Evolutionary conservation across 2,113 vertebrate species (phyloP), one percentile per base, ranked within the genome.

Genomic region (Macquaria australasica): DNA sequence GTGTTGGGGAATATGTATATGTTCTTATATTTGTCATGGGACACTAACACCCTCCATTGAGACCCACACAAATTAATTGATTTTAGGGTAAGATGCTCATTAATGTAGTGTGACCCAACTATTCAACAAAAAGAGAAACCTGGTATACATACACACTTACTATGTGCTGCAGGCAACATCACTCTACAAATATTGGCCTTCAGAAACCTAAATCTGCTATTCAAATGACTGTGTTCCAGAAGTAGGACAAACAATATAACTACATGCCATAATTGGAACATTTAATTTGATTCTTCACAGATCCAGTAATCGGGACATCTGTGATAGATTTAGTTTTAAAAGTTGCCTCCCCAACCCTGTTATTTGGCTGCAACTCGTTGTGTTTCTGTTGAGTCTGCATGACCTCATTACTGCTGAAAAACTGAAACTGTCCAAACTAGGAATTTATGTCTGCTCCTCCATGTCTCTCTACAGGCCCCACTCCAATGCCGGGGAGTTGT

Each of bases 381-480:
- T 67, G 75, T 67, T 80, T 62, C 45, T 43, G 34, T 25, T 56
- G 72, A 76, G 45, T 73, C 10, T 80, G 77, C 39, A 43, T 76
- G 69, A 73, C 67, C 68, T 86, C 58, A 68, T 50, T 70, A 56
- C 18, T 71, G 78, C 43, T 53, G 50, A 25, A n/a, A n/a, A n/a
- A 10, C 1, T 67, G 58, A 81, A 66, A 71, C n/a, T 11, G 18
- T 60, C 23, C 45, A 41, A 43, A 70, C 16, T 67, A 5, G 43
- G 55, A 69, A 76, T 58, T 15, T 3, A 58, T 48, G 4, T 67
- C 55, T 80, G 64, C 53, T 48, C 25, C 60, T 74, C 39, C 11
- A 2, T 51, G 20, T 84, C 21, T 55, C 50, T 86, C 59, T 72
- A 59, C 90, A 93, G 92, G 28, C 45, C 45, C 2, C 23, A 18